phyloP scores from a whole-genome alignment of 1,140 invertebrate species.

The fruit fly (Drosophila melanogaster) region DNA sequence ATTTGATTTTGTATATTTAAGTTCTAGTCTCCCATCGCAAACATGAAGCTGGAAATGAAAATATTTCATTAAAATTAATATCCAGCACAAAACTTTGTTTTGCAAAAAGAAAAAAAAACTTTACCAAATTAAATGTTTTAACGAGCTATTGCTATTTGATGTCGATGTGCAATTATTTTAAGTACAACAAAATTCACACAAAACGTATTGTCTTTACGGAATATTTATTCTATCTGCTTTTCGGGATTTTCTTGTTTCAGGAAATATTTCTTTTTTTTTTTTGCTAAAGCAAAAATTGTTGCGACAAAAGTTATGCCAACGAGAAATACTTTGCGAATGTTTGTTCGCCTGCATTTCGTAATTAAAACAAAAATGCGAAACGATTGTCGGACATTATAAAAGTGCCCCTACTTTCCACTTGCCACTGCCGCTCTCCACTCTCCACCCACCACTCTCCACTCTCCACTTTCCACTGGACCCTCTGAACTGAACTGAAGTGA shows the following conservation, averaged over 20 bases:
- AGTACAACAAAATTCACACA: too few species aligned
- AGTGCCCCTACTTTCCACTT: neutral
- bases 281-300: slow-evolving; percentile 11
- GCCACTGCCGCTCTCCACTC: neutral
- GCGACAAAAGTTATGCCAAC: slow-evolving; percentile 23
- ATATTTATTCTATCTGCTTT: neutral
- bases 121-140: too few species aligned
- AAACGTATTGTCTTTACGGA: neutral
- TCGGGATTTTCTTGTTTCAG: neutral
- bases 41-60: too few species aligned
- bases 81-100: too few species aligned
- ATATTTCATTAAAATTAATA: too few species aligned
- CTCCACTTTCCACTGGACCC: too few species aligned
- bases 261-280: neutral
- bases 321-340: slow-evolving; percentile 26
- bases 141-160: too few species aligned
- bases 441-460: too few species aligned
- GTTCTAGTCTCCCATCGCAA: too few species aligned
- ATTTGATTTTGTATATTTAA: neutral
- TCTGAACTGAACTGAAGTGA: too few species aligned
- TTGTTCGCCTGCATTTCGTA: slow-evolving; percentile 13
- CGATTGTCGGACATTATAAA: slow-evolving; percentile 29
- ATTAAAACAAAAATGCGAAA: slow-evolving; percentile 39
- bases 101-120: too few species aligned
- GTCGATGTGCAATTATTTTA: too few species aligned